These are phyloP conservation scores for Pecten maximus DNA, from an alignment of 2,888 invertebrate species.

Conservation along the genomic window DNA sequence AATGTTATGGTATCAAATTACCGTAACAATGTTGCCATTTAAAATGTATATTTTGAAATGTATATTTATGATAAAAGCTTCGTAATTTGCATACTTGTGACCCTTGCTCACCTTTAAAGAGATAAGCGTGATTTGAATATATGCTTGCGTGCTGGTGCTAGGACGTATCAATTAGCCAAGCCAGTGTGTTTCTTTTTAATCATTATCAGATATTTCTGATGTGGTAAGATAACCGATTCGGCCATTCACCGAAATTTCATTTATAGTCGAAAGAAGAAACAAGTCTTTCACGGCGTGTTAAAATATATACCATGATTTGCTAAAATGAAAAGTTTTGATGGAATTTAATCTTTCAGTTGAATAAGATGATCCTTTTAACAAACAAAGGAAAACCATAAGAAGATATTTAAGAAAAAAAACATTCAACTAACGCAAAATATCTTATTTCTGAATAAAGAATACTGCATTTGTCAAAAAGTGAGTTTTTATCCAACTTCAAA, in stretches of 20 bases:
- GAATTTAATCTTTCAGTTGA: not conserved
- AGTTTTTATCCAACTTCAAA: not conserved
- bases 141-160: not conserved
- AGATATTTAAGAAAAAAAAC: not conserved
- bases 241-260: not conserved
- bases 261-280: not conserved
- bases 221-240: not conserved
- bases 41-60: conserved; percentile 29
- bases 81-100: not conserved
- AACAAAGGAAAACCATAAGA: not conserved
- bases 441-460: not conserved
- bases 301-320: conserved; percentile 13
- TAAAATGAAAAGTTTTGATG: conserved; percentile 26
- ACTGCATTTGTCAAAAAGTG: not conserved
- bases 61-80: conserved; percentile 12
- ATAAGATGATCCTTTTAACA: not conserved
- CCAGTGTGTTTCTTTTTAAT: not conserved
- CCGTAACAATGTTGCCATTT: conserved; percentile 32
- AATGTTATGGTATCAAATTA: not conserved
- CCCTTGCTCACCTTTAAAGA: not conserved
- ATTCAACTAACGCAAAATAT: not conserved
- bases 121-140: conserved; percentile 20
- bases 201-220: conserved; percentile 14
- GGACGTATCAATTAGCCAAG: conserved; percentile 2
- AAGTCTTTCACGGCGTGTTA: not conserved